A percentile compares a stretch with the other conserved stretches of the same genome.
Evolutionary conservation across 2,888 invertebrate species (phyloP).

Genomic region (Dermolepida albohirtum): DNA sequence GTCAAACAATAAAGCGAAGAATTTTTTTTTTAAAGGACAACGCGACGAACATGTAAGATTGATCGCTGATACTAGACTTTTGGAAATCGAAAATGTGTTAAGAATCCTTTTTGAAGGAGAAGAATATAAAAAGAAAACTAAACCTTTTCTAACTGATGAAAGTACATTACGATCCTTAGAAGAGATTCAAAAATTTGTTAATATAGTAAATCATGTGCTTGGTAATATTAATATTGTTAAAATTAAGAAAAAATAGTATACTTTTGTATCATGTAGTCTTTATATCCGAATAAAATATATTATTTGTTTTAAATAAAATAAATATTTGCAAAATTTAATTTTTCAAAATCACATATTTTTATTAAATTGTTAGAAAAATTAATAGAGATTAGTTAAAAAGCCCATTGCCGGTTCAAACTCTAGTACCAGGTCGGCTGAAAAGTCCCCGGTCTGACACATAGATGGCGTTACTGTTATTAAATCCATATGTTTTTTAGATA

Average conservation of each 20-base stretch:
- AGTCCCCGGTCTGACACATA: too few relatives aligned
- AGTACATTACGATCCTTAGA: slow-evolving; percentile 12
- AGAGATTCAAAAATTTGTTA: slow-evolving; percentile 11
- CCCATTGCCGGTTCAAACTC: too few relatives aligned
- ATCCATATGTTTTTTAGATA: too few relatives aligned
- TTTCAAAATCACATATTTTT: too few relatives aligned
- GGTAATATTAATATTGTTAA: slow-evolving; percentile 33
- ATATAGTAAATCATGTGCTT: slow-evolving; percentile 21
- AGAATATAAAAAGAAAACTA: background rate
- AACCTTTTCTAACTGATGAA: slow-evolving; percentile 1
- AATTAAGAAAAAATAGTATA: slow-evolving; percentile 4
- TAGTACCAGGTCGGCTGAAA: too few relatives aligned
- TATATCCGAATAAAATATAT: background rate
- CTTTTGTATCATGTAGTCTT: background rate
- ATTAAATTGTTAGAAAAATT: too few relatives aligned
- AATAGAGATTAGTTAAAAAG: too few relatives aligned
- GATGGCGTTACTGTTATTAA: too few relatives aligned
- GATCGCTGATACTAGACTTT: slow-evolving; percentile 22
- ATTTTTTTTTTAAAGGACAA: slow-evolving; percentile 9
- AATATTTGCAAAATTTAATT: too few relatives aligned
- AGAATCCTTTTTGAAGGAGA: slow-evolving; percentile 12
- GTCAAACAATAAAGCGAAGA: background rate
- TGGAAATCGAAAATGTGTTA: slow-evolving; percentile 30
- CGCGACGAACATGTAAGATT: background rate
- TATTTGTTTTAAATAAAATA: background rate